Base-by-base conservation (phyloP, 2,113 vertebrate genomes). In the Rhynchomys soricoides region DNA sequence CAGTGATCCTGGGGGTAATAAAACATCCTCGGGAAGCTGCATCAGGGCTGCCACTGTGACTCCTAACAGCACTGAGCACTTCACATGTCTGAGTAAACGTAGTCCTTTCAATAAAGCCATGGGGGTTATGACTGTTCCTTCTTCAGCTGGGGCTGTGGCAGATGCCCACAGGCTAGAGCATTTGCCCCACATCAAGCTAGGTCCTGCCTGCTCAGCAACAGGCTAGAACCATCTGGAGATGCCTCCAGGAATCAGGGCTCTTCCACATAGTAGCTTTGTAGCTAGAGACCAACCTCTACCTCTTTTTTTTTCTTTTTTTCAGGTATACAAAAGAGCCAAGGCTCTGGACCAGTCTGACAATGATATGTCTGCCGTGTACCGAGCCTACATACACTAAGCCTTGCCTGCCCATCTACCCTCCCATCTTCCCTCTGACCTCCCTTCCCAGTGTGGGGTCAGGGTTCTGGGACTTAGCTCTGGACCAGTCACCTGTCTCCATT, bases 341-440 rank as follows among this genome's bases (percentile, higher is more conserved):
- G 99, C 99, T 92, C 98, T 99, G 99, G 99, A 99, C 99, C 99
- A 99, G 98, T 99, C 99, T 24, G 99, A 99, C 98, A 99, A 99
- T 68, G 99, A 99, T 90, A 99, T 99, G 98, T 99, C 99, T 71
- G 99, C 99, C 62, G 99, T 99, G 97, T 99, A 99, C 99, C 98
- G 99, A 98, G 99, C 99, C 98, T 99, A 99, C 97, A 99, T 99
- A 97, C 99, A 99, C 98, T 99, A 99, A 99, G 98, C 98, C 94
- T 75, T 96, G 85, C 95, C 94, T 22, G 22, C 95, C 98, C 21
- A 31, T 89, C 40, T 1, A 16, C 64, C 77, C 71, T 98, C 98
- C 96, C 9, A 91, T 97, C 95, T 97, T 97, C 98, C 97, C 98
- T 97, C 98, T 97, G 98, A 97, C 98, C 98, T 83, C 74, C 70